These are phyloP conservation scores for Fregetta grallaria DNA, from an alignment of 2,113 vertebrate genomes.

Conservation along the genomic window DNA sequence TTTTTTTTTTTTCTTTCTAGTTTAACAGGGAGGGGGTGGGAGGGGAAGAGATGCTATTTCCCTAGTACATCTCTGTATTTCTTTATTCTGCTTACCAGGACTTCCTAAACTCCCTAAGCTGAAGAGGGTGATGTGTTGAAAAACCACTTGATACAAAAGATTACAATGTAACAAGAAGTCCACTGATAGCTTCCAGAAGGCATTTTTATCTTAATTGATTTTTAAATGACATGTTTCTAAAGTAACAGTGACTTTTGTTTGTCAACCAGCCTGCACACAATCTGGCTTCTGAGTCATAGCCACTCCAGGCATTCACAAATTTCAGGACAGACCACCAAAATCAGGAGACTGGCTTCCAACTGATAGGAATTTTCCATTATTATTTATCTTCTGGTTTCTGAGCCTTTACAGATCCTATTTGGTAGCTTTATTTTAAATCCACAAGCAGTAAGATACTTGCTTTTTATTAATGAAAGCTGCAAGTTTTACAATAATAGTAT, in stretches of 20 bases:
- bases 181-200: background rate
- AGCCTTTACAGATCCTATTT: background rate
- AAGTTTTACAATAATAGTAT: background rate
- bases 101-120: background rate
- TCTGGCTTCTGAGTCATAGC: background rate
- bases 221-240: background rate
- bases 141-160: background rate
- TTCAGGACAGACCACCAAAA: background rate
- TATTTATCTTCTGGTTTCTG: background rate
- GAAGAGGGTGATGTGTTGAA: background rate
- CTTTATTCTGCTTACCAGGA: background rate
- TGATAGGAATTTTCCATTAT: background rate
- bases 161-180: background rate
- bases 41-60: background rate
- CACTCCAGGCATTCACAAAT: background rate
- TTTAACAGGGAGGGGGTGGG: background rate
- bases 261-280: background rate
- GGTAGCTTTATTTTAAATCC: background rate
- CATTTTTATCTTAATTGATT: background rate
- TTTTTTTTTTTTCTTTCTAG: background rate
- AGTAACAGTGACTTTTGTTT: background rate
- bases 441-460: background rate
- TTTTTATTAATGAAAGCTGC: background rate
- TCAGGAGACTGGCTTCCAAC: background rate
- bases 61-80: background rate